Base-by-base conservation (phyloP, 2,113 vertebrate genomes). In the Chaenocephalus aceratus region DNA sequence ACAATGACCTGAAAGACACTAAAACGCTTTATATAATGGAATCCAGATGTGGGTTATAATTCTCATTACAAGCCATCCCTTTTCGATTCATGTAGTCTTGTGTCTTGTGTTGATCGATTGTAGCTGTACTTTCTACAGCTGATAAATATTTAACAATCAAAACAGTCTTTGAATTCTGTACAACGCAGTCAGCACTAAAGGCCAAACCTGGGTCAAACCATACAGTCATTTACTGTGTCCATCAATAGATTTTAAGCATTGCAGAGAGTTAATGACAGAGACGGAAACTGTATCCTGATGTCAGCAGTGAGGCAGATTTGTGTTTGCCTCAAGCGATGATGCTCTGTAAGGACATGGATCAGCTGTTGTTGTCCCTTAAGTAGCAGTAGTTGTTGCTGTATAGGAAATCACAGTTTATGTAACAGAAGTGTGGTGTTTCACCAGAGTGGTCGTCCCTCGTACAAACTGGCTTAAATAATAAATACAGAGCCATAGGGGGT, bases 381-480 rank as follows among this genome's bases (percentile, higher is more conserved):
- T 44, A 23, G 3, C 2, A 1, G 13, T 11, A 2, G 18, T 23
- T 10, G 58, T 18, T 0, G 26, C 58, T 6, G 16, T 51, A 23
- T 64, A 52, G 51, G 36, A 62, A 82, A 83, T 72, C 57, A 63
- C 30, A 59, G 64, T 67, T 80, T 70, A 52, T 65, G 58, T 82
- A 78, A 83, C 86, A 87, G 61, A 79, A n/a, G 75, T 57, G 71
- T 67, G 52, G 34, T 53, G 36, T 69, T 60, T 76, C 73, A 71
- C 74, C 48, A 58, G 51, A 68, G 64, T 13, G 49, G 69, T 54
- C 49, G 52, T 67, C 66, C 79, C 65, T 79, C 86, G 75, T 72
- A 78, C 59, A 72, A 73, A 84, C 67, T 21, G 58, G 61, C 67
- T 80, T 94, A 76, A 93, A 93, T 94, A 93, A 93, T 92, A 70